Evolutionary conservation across 2,797 vertebrate genomes (phyloP).

Genomic region (Poecilia wingei): DNA sequence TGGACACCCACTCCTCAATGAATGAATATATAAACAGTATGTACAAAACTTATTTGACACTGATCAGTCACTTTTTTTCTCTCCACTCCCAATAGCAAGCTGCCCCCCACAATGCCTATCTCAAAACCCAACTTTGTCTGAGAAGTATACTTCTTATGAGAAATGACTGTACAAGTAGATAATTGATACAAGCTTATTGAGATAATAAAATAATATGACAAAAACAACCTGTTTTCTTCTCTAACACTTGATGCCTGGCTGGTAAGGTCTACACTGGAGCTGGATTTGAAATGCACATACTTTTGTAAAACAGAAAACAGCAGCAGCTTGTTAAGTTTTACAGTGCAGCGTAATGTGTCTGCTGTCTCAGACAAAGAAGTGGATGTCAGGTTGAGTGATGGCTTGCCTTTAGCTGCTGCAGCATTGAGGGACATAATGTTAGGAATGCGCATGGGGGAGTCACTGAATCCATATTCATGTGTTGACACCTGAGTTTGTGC

Average conservation of each 20-base stretch:
- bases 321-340: conserved; percentile 15
- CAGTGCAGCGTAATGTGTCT: conserved; percentile 34
- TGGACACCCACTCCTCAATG: not conserved
- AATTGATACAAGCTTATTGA: not conserved
- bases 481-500: conserved; percentile 54
- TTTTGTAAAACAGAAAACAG: not conserved
- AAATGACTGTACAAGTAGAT: not conserved
- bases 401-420: conserved; percentile 24
- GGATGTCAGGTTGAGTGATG: conserved; percentile 50
- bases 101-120: not conserved
- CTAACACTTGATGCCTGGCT: not conserved
- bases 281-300: not conserved
- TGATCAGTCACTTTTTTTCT: not conserved
- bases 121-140: not conserved
- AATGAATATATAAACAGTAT: not conserved
- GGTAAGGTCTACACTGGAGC: not conserved
- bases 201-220: not conserved
- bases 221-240: not conserved
- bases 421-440: conserved; percentile 52
- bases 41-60: not conserved
- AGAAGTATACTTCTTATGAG: not conserved
- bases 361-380: conserved; percentile 41
- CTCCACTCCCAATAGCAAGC: not conserved
- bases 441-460: conserved; percentile 58
- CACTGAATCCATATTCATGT: conserved; percentile 45